Conservation (phyloP, 2,797 vertebrate species). For the Urocyon cinereoargenteus region DNA sequence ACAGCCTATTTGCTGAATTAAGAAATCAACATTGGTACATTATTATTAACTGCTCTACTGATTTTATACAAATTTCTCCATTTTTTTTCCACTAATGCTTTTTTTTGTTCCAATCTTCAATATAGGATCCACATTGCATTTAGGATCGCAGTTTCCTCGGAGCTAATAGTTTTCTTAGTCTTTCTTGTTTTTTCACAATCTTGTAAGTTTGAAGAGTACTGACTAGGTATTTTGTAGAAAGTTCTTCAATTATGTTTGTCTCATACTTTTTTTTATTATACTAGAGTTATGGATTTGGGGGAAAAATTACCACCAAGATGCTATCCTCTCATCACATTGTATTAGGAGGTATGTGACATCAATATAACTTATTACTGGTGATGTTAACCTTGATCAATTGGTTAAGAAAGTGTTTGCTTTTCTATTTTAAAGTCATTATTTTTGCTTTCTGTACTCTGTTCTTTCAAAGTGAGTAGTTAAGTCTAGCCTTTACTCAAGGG, state of each 20-base stretch:
- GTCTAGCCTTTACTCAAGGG: not conserved
- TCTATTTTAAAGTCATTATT: not conserved
- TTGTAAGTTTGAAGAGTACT: not conserved
- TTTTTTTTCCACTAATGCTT: not conserved
- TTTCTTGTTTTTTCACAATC: not conserved
- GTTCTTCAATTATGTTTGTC: not conserved
- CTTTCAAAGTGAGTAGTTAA: not conserved
- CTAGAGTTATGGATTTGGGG: not conserved
- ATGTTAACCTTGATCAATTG: not conserved
- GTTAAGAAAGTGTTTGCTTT: not conserved
- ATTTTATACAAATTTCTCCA: not conserved
- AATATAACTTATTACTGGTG: not conserved
- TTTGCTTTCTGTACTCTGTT: not conserved
- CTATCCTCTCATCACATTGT: not conserved
- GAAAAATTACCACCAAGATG: not conserved
- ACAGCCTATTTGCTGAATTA: not conserved
- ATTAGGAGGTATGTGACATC: not conserved
- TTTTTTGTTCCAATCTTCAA: not conserved
- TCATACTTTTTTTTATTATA: not conserved
- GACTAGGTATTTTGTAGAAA: not conserved
- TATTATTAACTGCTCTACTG: not conserved
- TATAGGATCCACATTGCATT: not conserved
- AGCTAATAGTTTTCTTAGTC: not conserved
- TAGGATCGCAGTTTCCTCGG: not conserved
- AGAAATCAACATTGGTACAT: not conserved